Evolutionary conservation across 2,113 vertebrate species (phyloP).

Genomic region (Mastomys natalensis): DNA sequence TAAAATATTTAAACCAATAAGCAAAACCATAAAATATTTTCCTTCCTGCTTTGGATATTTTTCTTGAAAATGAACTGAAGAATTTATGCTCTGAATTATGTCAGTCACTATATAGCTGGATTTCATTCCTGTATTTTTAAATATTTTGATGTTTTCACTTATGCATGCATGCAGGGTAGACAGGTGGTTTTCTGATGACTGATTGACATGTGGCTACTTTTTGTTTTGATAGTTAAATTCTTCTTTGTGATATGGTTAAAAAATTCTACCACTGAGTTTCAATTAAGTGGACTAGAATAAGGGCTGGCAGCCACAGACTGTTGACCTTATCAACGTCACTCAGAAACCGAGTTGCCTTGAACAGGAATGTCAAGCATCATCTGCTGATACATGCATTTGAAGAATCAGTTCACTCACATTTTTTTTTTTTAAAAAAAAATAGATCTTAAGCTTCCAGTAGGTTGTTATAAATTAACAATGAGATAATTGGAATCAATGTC

Average conservation of each 20-base stretch:
- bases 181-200: neutral
- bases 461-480: conserved; percentile 54
- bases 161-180: neutral
- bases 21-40: neutral
- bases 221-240: conserved; percentile 23
- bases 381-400: neutral
- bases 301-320: neutral
- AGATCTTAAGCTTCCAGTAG: neutral
- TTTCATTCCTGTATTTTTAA: neutral
- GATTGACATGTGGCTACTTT: conserved; percentile 17
- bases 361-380: neutral
- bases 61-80: neutral
- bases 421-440: no score
- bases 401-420: conserved; percentile 28
- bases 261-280: neutral
- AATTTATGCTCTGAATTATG: neutral
- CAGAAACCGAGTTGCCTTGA: conserved; percentile 36
- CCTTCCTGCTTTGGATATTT: neutral
- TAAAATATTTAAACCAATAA: neutral
- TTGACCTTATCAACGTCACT: conserved; percentile 57
- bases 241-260: neutral
- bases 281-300: conserved; percentile 12
- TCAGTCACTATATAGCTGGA: neutral
- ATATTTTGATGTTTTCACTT: conserved; percentile 19
- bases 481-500: conserved; percentile 68